Conservation (phyloP, 2,888 invertebrate species). For the Imbricaverruca yamaguchii region DNA sequence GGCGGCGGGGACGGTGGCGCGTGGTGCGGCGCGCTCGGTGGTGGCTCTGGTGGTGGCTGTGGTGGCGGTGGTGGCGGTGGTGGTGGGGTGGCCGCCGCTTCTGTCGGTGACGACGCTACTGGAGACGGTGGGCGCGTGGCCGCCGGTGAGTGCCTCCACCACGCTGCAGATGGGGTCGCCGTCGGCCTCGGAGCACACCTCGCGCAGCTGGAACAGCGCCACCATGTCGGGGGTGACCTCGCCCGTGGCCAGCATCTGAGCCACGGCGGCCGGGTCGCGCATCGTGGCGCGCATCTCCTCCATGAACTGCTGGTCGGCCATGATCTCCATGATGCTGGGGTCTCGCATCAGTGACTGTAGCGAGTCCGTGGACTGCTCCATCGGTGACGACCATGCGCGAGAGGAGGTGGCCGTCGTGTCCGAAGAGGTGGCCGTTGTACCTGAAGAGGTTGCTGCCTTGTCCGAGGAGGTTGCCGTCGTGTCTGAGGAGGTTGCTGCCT, state of each 20-base stretch:
- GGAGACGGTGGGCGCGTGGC: slow-evolving; percentile 23
- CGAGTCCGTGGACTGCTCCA: not conserved
- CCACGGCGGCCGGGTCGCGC: not conserved
- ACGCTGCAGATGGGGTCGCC: slow-evolving; percentile 13
- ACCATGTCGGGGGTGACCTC: slow-evolving; percentile 2
- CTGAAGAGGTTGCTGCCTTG: too few relatives aligned
- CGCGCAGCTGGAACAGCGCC: slow-evolving; percentile 4
- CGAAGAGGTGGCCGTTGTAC: not conserved
- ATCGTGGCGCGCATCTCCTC: not conserved
- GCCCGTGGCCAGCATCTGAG: not conserved
- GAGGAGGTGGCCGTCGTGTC: not conserved
- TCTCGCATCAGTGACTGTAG: not conserved
- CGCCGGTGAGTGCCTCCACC: slow-evolving; percentile 19
- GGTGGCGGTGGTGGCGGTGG: slow-evolving; percentile 24
- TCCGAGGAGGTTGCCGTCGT: too few relatives aligned
- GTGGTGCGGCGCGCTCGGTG: slow-evolving; percentile 26
- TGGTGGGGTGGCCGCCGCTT: not conserved
- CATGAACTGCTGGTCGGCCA: not conserved
- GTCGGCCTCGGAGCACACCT: not conserved
- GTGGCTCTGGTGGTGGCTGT: slow-evolving; percentile 9
- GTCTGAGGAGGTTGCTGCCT: too few relatives aligned
- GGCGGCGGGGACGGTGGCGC: too few relatives aligned
- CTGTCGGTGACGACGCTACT: slow-evolving; percentile 23
- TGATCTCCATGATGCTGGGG: not conserved
- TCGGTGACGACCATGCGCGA: not conserved